These are phyloP conservation scores for Notocelia uddmanniana DNA, from an alignment of 2,888 invertebrate genomes.

Conservation along the genomic window DNA sequence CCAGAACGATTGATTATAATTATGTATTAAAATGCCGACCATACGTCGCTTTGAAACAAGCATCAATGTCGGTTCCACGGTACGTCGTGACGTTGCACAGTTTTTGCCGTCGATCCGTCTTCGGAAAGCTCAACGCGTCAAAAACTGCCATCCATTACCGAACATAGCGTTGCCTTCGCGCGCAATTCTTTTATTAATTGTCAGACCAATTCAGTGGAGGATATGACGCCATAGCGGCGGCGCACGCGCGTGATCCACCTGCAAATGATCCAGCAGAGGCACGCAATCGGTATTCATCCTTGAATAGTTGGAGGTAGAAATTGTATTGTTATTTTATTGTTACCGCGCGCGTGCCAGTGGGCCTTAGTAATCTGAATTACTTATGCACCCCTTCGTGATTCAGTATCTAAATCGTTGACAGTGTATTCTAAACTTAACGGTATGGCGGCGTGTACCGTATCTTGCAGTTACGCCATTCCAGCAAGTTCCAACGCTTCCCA, in stretches of 20 bases:
- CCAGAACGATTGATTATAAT: not conserved
- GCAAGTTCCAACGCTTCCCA: slow-evolving; percentile 35
- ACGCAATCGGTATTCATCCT: slow-evolving; percentile 79
- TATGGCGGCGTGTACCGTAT: not conserved
- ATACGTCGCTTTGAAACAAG: slow-evolving; percentile 12
- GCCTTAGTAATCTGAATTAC: slow-evolving; percentile 15
- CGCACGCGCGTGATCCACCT: slow-evolving; percentile 78
- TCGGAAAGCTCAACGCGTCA: slow-evolving; percentile 68
- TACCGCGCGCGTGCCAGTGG: slow-evolving; percentile 58
- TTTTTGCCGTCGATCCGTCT: slow-evolving; percentile 55
- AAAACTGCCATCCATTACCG: slow-evolving; percentile 68
- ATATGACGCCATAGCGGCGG: slow-evolving; percentile 81
- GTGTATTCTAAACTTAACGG: slow-evolving; percentile 9
- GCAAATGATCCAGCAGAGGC: slow-evolving; percentile 68
- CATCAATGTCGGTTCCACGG: slow-evolving; percentile 19
- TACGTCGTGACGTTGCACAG: slow-evolving; percentile 48
- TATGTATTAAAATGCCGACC: slow-evolving; percentile 30
- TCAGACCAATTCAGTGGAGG: slow-evolving; percentile 79
- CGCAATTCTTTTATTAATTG: slow-evolving; percentile 84
- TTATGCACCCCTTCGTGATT: slow-evolving; percentile 39
- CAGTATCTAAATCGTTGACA: slow-evolving; percentile 24
- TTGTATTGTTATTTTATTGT: slow-evolving; percentile 62
- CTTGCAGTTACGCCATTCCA: slow-evolving; percentile 30
- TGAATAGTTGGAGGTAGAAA: slow-evolving; percentile 69
- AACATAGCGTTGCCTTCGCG: slow-evolving; percentile 75